phyloP scores from a whole-genome alignment of 2,888 invertebrate species.

The Drosophila hamatofila region DNA sequence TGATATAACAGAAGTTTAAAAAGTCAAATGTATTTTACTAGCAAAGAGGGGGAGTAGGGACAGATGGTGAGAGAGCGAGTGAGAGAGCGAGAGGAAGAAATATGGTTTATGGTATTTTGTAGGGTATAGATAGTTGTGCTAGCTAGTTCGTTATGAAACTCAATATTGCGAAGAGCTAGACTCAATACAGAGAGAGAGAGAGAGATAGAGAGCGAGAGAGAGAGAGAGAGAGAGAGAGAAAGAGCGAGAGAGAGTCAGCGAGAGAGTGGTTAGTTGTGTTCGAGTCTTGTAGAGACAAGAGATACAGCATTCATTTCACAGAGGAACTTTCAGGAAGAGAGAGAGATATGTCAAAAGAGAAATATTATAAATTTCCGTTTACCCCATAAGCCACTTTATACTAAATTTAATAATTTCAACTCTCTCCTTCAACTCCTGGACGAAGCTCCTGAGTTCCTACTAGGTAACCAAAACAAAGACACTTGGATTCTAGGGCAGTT shows the following conservation, averaged over 20 bases:
- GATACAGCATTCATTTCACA: too few species aligned
- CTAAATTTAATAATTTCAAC: not conserved
- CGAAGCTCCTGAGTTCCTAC: not conserved
- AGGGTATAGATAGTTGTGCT: too few species aligned
- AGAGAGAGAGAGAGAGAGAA: too few species aligned
- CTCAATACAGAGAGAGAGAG: too few species aligned
- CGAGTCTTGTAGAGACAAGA: too few species aligned
- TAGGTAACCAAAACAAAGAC: not conserved
- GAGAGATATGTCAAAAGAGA: not conserved
- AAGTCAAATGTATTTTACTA: too few species aligned
- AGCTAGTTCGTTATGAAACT: too few species aligned
- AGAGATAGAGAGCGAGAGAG: too few species aligned
- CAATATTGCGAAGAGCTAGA: too few species aligned
- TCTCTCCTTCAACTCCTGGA: not conserved
- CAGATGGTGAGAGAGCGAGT: not conserved
- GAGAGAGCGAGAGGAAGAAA: not conserved
- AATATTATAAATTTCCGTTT: not conserved
- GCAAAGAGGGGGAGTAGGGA: not conserved
- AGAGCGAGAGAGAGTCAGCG: too few species aligned
- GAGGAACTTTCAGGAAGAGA: too few species aligned
- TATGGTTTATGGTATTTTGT: not conserved
- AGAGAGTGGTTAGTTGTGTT: too few species aligned
- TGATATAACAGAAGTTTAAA: not conserved
- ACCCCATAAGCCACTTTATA: not conserved
- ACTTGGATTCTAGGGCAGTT: not conserved